These are phyloP conservation scores for Molossus molossus DNA, from an alignment of 2,797 vertebrate species.

Conservation along the genomic window DNA sequence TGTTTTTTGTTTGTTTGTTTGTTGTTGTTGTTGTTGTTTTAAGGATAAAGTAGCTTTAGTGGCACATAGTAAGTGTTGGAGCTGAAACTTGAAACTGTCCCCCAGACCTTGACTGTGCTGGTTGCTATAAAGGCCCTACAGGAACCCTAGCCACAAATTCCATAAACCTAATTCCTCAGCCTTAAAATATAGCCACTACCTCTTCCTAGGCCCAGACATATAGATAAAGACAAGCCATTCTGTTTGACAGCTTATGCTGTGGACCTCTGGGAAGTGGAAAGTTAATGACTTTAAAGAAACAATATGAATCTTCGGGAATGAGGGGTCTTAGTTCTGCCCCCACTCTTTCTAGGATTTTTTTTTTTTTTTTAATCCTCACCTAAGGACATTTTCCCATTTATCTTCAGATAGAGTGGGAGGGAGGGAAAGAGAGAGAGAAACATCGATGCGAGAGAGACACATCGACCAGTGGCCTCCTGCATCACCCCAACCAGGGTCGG, in stretches of 20 bases:
- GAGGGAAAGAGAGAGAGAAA: too few relatives aligned
- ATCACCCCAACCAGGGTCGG: too few relatives aligned
- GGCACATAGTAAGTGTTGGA: background rate
- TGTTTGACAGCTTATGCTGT: background rate
- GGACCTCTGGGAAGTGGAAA: background rate
- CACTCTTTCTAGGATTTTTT: background rate
- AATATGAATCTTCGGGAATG: background rate
- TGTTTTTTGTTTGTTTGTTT: background rate
- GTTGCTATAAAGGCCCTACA: background rate
- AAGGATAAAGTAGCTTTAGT: background rate
- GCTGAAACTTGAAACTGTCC: background rate
- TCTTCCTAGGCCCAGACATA: background rate
- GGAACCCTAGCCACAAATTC: background rate
- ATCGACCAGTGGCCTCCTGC: too few relatives aligned
- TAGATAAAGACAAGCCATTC: background rate
- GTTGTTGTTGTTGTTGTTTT: background rate
- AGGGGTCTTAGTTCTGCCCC: background rate
- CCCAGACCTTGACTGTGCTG: background rate
- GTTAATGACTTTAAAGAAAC: slow-evolving; percentile 1
- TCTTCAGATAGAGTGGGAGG: too few relatives aligned
- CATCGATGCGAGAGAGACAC: too few relatives aligned
- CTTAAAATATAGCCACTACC: background rate
- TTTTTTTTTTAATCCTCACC: background rate
- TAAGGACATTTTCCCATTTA: too few relatives aligned
- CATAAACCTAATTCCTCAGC: background rate